These are phyloP conservation scores for Amphipoea lucens DNA, from an alignment of 2,888 invertebrate genomes.

Conservation along the genomic window DNA sequence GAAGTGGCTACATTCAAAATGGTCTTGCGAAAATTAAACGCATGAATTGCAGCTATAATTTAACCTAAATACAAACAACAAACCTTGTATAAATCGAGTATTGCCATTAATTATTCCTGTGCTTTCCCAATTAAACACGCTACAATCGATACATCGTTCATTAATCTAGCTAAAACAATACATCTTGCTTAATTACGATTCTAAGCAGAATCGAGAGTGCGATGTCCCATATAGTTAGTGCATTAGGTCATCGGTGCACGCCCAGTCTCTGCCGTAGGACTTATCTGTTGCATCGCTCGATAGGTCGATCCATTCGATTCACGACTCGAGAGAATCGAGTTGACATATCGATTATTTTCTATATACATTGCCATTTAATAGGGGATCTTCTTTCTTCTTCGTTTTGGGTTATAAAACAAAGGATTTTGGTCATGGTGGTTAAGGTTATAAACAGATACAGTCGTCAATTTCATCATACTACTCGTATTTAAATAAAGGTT, in stretches of 20 bases:
- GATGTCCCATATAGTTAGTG: constrained; percentile 88
- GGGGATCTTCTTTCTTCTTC: constrained; percentile 31
- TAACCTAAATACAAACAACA: constrained; percentile 44
- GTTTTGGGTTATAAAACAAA: neutral
- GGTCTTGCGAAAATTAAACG: constrained; percentile 26
- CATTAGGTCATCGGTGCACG: constrained; percentile 83
- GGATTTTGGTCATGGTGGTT: neutral
- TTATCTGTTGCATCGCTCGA: constrained; percentile 75
- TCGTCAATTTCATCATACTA: neutral
- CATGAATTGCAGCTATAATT: constrained; percentile 23
- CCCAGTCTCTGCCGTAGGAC: constrained; percentile 64
- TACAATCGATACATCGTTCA: constrained; percentile 67
- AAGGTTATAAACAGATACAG: neutral
- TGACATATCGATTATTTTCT: constrained; percentile 73
- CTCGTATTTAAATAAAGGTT: neutral
- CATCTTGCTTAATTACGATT: constrained; percentile 84
- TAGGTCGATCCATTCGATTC: constrained; percentile 78
- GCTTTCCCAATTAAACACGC: constrained; percentile 70
- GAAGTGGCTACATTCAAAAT: neutral
- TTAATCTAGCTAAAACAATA: constrained; percentile 75
- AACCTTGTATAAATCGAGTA: constrained; percentile 52
- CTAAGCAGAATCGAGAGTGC: constrained; percentile 76
- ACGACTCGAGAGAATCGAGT: constrained; percentile 74
- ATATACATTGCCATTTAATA: constrained; percentile 52
- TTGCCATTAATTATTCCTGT: constrained; percentile 60